phyloP scores from a whole-genome alignment of 2,113 vertebrate species.

The Salvelinus alpinus region DNA sequence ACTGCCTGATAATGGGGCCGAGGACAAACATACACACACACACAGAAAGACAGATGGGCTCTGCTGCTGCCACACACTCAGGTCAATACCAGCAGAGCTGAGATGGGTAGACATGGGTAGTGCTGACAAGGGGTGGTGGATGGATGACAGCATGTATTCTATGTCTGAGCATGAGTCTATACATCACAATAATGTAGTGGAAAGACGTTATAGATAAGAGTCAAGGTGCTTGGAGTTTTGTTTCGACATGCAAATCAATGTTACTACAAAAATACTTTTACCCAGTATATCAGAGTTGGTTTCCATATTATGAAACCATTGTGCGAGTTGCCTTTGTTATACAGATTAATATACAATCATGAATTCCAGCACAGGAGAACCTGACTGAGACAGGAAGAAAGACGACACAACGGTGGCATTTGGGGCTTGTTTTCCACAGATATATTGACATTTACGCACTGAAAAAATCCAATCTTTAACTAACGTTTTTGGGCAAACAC shows the following conservation, averaged over 20 bases:
- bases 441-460: slow-evolving; percentile 56
- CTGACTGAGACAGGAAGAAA: slow-evolving; percentile 32
- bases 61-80: slow-evolving; percentile 10
- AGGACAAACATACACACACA: neutral
- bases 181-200: too few species aligned
- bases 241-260: neutral
- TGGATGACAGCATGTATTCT: neutral
- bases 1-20: slow-evolving; percentile 70
- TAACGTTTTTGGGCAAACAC: slow-evolving; percentile 33
- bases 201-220: too few species aligned
- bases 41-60: slow-evolving; percentile 25
- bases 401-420: slow-evolving; percentile 31
- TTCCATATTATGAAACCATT: neutral
- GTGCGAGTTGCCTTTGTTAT: slow-evolving; percentile 27
- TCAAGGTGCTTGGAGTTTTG: neutral
- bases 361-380: slow-evolving; percentile 34
- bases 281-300: neutral
- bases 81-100: slow-evolving; percentile 3
- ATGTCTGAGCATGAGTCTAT: too few species aligned
- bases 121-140: slow-evolving; percentile 16
- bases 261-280: neutral
- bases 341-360: slow-evolving; percentile 11
- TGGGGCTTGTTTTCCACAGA: slow-evolving; percentile 37
- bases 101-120: slow-evolving; percentile 40
- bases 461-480: slow-evolving; percentile 49